Percentiles rank a stretch among this genome's conserved stretches.
These are phyloP conservation scores for Hyppa rectilinea DNA, from an alignment of 2,888 invertebrate species.

Conservation along the genomic window DNA sequence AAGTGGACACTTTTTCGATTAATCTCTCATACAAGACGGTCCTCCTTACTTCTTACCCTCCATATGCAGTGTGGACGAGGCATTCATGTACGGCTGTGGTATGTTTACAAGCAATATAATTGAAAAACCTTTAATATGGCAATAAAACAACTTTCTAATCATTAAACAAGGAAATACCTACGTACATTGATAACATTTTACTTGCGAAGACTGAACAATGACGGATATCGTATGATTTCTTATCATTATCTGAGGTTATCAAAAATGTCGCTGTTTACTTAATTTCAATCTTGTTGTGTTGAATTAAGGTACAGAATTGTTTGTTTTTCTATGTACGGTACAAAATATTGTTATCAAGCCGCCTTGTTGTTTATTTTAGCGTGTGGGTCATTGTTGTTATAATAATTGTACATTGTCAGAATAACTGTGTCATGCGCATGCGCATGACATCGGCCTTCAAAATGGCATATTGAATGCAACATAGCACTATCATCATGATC, in stretches of 20 bases:
- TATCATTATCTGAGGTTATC: constrained; percentile 61
- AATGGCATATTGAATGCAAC: not conserved
- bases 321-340: not conserved
- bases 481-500: not conserved
- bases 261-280: not conserved
- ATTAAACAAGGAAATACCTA: constrained; percentile 40
- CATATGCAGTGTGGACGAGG: not conserved
- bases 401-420: constrained; percentile 29
- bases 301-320: constrained; percentile 21
- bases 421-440: constrained; percentile 15
- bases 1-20: no score
- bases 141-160: constrained; percentile 34
- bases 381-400: constrained; percentile 38
- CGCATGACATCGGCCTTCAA: constrained; percentile 3
- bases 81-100: not conserved
- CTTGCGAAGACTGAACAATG: constrained; percentile 44
- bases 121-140: not conserved
- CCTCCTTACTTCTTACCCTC: no score
- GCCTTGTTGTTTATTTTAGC: constrained; percentile 44
- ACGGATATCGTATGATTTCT: constrained; percentile 59
- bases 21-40: no score
- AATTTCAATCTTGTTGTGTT: constrained; percentile 8
- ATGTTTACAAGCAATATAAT: constrained; percentile 12
- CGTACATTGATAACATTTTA: constrained; percentile 31
- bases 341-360: constrained; percentile 41